Evolutionary conservation across 2,113 vertebrate genomes (phyloP).

Genomic region (Psittacula cyanocephala): DNA sequence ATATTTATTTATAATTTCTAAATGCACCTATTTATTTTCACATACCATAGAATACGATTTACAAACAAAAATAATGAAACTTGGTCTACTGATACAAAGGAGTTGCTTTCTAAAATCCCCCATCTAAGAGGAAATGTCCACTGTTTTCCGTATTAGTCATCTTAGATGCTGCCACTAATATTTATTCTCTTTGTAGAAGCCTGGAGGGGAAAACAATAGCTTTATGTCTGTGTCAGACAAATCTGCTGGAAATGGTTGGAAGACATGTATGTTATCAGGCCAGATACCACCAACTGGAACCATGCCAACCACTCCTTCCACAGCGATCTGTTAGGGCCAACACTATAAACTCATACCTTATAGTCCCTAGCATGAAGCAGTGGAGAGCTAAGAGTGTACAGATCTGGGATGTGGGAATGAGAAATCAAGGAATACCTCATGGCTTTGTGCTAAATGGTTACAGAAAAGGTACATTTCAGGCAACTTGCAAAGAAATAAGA

Average conservation of each 20-base stretch:
- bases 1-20: neutral
- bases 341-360: fast-evolving
- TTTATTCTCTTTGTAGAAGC: neutral
- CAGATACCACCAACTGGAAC: neutral
- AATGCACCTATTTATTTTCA: neutral
- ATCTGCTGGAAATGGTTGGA: neutral
- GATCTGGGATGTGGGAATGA: neutral
- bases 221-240: neutral
- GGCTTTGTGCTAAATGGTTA: neutral
- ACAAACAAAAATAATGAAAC: neutral
- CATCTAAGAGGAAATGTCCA: neutral
- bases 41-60: neutral
- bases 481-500: neutral
- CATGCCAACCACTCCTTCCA: neutral
- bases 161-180: neutral
- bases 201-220: neutral
- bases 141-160: neutral
- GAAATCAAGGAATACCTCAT: neutral
- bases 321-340: neutral
- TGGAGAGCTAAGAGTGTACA: fast-evolving
- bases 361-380: neutral
- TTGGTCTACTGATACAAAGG: neutral
- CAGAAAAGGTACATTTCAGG: neutral
- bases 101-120: neutral
- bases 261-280: fast-evolving